phyloP scores from a whole-genome alignment of 1,140 invertebrate genomes.

The Carcinoscorpius rotundicauda region DNA sequence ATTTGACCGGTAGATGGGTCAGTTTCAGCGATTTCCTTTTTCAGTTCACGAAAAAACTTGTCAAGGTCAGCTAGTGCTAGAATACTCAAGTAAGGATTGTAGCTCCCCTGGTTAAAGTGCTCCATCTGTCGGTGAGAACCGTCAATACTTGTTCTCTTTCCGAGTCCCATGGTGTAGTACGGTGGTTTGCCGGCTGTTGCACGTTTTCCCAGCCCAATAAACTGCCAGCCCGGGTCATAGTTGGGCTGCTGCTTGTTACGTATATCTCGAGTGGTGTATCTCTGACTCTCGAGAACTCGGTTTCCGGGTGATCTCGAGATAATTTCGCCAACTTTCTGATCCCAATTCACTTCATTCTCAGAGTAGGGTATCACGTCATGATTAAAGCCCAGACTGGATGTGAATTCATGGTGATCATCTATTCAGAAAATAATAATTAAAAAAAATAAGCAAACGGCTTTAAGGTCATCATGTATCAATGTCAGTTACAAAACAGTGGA shows the following conservation, averaged over 20 bases:
- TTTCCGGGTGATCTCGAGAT: no score
- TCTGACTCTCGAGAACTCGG: no score
- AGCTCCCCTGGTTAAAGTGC: background rate
- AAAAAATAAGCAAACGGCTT: no score
- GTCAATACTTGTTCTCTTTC: background rate
- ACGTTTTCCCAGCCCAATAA: conserved; percentile 18
- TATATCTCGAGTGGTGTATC: no score
- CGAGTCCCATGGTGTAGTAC: background rate
- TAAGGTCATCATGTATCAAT: no score
- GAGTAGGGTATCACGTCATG: no score
- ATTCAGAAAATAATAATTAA: no score
- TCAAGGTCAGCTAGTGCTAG: background rate
- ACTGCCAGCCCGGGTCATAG: conserved; percentile 17
- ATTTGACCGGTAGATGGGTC: background rate
- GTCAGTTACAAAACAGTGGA: no score
- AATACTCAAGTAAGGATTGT: background rate
- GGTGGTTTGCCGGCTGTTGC: background rate
- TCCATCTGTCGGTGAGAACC: background rate
- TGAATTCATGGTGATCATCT: no score
- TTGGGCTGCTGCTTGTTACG: conserved; percentile 12
- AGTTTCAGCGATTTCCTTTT: background rate
- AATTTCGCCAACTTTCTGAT: no score
- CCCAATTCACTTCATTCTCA: no score
- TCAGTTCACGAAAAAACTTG: background rate
- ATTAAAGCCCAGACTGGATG: no score